These are phyloP conservation scores for Babyrousa celebensis DNA, from an alignment of 2,797 vertebrate species.

Conservation along the genomic window DNA sequence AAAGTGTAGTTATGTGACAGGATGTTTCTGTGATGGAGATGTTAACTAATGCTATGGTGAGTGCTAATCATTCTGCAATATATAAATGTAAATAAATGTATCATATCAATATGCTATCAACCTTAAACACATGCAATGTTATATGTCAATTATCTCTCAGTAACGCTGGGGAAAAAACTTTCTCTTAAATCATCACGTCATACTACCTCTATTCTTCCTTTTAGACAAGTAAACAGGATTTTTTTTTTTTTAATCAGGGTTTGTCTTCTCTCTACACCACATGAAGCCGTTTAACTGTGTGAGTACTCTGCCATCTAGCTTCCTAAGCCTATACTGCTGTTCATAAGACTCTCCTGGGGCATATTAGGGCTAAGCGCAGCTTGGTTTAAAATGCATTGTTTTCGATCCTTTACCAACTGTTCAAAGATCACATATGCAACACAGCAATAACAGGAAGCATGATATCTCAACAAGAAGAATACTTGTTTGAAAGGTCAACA, in stretches of 20 bases:
- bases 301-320: conserved; percentile 89
- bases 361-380: conserved; percentile 17
- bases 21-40: background rate
- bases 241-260: background rate
- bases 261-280: background rate
- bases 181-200: background rate
- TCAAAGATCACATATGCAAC: background rate
- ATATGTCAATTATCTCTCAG: background rate
- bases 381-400: conserved; percentile 58
- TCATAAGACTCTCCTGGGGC: conserved; percentile 43
- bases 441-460: background rate
- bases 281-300: background rate
- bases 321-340: conserved; percentile 71
- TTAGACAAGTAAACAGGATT: conserved; percentile 6
- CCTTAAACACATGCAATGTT: background rate
- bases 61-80: background rate
- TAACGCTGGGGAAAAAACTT: background rate
- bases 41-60: background rate
- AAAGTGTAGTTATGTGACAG: background rate
- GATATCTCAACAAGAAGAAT: background rate
- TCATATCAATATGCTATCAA: background rate
- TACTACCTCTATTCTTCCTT: background rate
- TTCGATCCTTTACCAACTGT: conserved; percentile 47
- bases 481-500: conserved; percentile 64
- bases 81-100: background rate